Evolutionary conservation across 2,888 invertebrate species (phyloP).

Genomic region (Poecilus cupreus): DNA sequence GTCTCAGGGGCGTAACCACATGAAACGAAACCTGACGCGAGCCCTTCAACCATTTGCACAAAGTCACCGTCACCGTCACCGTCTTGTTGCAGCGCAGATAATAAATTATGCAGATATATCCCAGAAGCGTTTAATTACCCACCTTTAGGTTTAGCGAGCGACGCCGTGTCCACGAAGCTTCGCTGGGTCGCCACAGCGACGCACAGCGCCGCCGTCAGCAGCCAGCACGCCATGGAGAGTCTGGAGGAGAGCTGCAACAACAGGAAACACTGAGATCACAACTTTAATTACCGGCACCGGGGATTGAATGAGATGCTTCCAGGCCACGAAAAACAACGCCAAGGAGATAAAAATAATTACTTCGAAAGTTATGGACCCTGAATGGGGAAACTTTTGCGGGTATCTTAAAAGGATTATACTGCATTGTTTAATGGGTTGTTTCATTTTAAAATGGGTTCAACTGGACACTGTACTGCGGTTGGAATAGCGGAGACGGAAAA

Average conservation of each 20-base stretch:
- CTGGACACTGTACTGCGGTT: too few species aligned
- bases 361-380: too few species aligned
- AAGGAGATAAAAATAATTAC: neutral
- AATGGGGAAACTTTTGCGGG: too few species aligned
- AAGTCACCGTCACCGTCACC: neutral
- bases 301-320: neutral
- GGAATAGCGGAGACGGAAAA: too few species aligned
- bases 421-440: too few species aligned
- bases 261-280: neutral
- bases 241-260: neutral
- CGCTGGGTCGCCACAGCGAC: conserved; percentile 64
- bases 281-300: neutral
- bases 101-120: neutral
- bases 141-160: conserved; percentile 60
- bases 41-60: neutral
- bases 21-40: neutral
- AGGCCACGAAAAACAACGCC: neutral
- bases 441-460: too few species aligned
- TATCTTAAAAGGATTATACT: too few species aligned
- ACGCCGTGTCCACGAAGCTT: conserved; percentile 69
- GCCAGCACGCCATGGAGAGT: conserved; percentile 35
- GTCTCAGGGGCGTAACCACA: neutral
- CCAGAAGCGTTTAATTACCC: neutral
- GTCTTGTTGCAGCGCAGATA: neutral
- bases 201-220: conserved; percentile 41